Conservation (phyloP, 2,113 vertebrate species). For the Equus przewalskii region DNA sequence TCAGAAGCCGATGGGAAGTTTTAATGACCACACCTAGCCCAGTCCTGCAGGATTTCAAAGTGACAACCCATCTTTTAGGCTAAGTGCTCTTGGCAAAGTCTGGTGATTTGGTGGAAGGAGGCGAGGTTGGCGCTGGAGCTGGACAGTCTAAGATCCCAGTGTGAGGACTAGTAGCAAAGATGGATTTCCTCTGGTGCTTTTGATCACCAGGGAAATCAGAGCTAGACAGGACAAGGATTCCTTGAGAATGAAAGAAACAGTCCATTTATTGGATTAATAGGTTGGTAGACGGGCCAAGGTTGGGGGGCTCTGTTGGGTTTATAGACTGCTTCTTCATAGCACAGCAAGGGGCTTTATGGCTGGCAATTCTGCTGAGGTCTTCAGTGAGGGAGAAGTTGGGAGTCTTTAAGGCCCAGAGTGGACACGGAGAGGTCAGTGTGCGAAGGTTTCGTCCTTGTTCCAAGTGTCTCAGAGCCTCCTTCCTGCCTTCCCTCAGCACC, state of each 20-base stretch:
- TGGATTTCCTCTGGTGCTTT: not conserved
- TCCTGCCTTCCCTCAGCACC: not conserved
- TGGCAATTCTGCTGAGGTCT: not conserved
- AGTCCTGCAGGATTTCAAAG: not conserved
- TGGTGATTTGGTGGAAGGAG: not conserved
- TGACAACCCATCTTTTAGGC: not conserved
- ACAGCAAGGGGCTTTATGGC: not conserved
- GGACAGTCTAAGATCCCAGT: not conserved
- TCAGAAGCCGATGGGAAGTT: not conserved
- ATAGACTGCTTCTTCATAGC: not conserved
- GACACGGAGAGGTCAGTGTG: not conserved
- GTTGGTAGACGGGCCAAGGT: not conserved
- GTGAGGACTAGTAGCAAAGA: not conserved
- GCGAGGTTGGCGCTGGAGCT: not conserved
- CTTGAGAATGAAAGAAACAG: not conserved
- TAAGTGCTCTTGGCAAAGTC: conserved; percentile 19
- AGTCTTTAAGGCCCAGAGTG: not conserved
- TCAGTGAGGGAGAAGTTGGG: not conserved
- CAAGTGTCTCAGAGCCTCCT: not conserved
- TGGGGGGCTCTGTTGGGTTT: not conserved
- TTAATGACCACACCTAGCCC: not conserved
- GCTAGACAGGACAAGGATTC: not conserved
- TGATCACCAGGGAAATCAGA: not conserved
- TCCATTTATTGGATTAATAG: not conserved
- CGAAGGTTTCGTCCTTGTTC: not conserved